Conservation (phyloP, 2,888 invertebrate genomes). For the Cheilosia pagana region DNA sequence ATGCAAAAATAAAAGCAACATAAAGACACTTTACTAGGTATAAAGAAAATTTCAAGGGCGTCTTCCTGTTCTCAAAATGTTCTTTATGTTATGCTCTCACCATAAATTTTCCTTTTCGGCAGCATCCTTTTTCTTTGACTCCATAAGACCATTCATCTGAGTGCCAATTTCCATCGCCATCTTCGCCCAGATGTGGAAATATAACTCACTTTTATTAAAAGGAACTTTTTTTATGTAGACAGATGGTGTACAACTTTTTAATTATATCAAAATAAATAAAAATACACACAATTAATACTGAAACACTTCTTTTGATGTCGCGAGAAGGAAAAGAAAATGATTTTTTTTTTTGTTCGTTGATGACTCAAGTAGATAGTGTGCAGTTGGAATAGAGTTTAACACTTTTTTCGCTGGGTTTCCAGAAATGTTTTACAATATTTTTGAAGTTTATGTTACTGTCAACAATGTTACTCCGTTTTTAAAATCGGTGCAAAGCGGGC, state of each 20-base stretch:
- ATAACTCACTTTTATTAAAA: constrained; percentile 24
- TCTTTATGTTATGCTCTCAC: constrained; percentile 74
- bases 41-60: constrained; percentile 50
- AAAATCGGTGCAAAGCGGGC: constrained; percentile 3
- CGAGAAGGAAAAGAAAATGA: constrained; percentile 34
- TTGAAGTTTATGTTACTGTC: constrained; percentile 23
- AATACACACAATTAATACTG: constrained; percentile 67
- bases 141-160: constrained; percentile 80
- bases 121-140: constrained; percentile 81
- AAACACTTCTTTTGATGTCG: constrained; percentile 43
- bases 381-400: constrained; percentile 18
- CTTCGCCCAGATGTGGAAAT: constrained; percentile 69
- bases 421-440: constrained; percentile 12
- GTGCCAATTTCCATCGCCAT: constrained; percentile 82
- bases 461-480: constrained; percentile 31
- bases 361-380: constrained; percentile 52
- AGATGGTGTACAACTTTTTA: constrained; percentile 36
- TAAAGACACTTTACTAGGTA: background rate
- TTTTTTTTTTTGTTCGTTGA: constrained; percentile 51
- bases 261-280: constrained; percentile 38
- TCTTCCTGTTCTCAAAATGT: constrained; percentile 23
- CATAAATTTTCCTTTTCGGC: constrained; percentile 82
- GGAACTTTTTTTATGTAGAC: constrained; percentile 40
- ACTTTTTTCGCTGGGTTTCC: constrained; percentile 22
- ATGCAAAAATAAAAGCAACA: constrained; percentile 39